A percentile compares a stretch with the other conserved stretches of the same genome.
phyloP scores from a whole-genome alignment of 2,797 vertebrate species.

The Anableps anableps region DNA sequence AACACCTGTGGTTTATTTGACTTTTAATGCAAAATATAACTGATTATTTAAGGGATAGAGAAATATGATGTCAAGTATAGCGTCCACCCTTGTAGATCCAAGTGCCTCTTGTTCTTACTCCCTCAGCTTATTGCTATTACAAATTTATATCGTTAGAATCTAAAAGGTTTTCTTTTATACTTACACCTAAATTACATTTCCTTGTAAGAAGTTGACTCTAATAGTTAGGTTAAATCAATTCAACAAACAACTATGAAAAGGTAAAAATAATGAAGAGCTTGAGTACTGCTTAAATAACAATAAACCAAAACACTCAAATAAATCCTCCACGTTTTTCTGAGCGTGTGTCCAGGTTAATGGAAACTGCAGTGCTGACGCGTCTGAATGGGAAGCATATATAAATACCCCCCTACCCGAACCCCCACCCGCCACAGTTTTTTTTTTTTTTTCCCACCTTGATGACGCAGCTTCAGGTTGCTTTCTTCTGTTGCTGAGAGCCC shows the following conservation, averaged over 20 bases:
- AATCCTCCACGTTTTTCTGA: not conserved
- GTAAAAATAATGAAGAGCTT: not conserved
- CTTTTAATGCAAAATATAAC: too few relatives aligned
- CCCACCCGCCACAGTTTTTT: too few relatives aligned
- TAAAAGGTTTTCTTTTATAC: not conserved
- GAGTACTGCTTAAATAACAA: not conserved
- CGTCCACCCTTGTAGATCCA: not conserved
- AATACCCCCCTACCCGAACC: too few relatives aligned
- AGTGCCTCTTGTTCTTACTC: not conserved
- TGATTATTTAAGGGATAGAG: not conserved
- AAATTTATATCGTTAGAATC: not conserved
- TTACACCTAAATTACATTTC: not conserved
- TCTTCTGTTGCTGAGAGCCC: constrained; percentile 10
- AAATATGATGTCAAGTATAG: not conserved
- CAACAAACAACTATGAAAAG: not conserved
- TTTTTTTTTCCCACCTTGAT: constrained; percentile 11
- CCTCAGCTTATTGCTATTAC: not conserved
- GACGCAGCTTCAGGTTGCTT: constrained; percentile 52
- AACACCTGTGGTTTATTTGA: not conserved
- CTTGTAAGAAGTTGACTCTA: not conserved
- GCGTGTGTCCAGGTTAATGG: not conserved
- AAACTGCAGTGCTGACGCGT: constrained; percentile 29
- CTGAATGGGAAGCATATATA: constrained; percentile 4
- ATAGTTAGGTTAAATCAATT: not conserved
- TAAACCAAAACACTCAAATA: not conserved